Evolutionary conservation across 2,888 invertebrate genomes (phyloP), one percentile per base, ranked within the genome.

Genomic region (Icerya purchasi): DNA sequence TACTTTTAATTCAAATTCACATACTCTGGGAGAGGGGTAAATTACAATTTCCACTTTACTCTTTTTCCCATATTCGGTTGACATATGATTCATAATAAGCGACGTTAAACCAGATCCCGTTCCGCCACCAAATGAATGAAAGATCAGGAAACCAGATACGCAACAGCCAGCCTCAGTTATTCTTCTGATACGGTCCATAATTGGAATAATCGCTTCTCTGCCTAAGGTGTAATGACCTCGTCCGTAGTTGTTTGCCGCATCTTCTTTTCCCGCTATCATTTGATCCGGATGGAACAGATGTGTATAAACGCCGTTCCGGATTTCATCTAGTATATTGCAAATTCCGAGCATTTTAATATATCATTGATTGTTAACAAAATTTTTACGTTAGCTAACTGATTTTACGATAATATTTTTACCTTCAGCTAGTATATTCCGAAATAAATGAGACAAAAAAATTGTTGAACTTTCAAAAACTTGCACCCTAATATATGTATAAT

Each of bases 41-140:
- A 36, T 36, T 36, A 36, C 36, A 8, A 36, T 36, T 36, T 36
- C 36, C 14, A 36, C 14, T 36, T 36, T 36, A 14, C 36, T 36
- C 14, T 36, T 36, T 14, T 36, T 36, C 14, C 36, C 36, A 14
- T 36, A 36, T 8, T 36, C 36, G 8, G 14, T 36, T 14, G 36
- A 36, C 14, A 36, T 8, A 14, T 36, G 5, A 8, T 36, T 5
- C 36, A 36, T 8, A 36, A 36, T 36, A 36, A 36, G 36, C 8
- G 83, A 76, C 0, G 82, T 80, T 64, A 86, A 80, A 0, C 86
- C 86, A 2, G 84, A 82, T 0, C 86, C 86, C 2, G 86, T 85
- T 2, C 86, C 86, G 0, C 86, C 86, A 23, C 85, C 85, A 64
- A 84, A 81, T 2, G 64, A 64, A 58, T 66, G 66, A 57, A 65